Evolutionary conservation across 92 coral and sea anemone species (phyloP), one percentile per base, ranked within the genome.

Genomic region (Plumapathes pennacea): DNA sequence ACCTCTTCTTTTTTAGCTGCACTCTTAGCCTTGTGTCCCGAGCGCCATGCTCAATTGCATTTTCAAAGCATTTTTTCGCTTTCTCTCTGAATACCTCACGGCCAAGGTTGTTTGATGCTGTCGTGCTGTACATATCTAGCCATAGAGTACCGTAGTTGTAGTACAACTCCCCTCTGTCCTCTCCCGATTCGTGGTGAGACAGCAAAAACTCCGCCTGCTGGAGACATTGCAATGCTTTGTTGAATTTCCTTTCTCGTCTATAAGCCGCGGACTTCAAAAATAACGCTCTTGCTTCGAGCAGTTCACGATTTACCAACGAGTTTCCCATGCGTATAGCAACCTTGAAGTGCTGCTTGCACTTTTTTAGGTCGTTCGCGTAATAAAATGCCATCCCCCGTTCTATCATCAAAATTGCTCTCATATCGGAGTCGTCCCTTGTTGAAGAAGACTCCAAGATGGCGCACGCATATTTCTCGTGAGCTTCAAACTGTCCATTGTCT

Each of bases 111-210:
- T 54, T 54, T 12, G 28, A 41, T 24, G 61, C 18, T 17, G 37
- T 54, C 46, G 37, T 10, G 27, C 46, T 54, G 42, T 32, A 22
- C 42, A 32, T 32, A 30, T 4, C 19, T 18, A 33, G 13, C 61
- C 61, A 54, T 19, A 33, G 25, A 1, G 44, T 20, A 20, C 61
- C 61, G 37, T 54, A 54, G 61, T 32, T 54, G 61, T 33, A 54
- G 4, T 54, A 54, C 18, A 54, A 23, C 29, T 54, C 61, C 10
- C 27, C 61, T 45, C 61, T 32, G 44, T 54, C 61, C 29, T 54
- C 61, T 10, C 42, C 42, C 26, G 61, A 54, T 1, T 54, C 61
- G 46, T 54, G 44, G 43, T 34, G 32, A 23, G 32, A 45, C 1
- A 54, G 44, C 2, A 30, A 54, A 34, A 34, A 30, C 61, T 54